These are phyloP conservation scores for Lepidocyrtinus sp. DNA, from an alignment of 2,888 invertebrate species.

Conservation along the genomic window DNA sequence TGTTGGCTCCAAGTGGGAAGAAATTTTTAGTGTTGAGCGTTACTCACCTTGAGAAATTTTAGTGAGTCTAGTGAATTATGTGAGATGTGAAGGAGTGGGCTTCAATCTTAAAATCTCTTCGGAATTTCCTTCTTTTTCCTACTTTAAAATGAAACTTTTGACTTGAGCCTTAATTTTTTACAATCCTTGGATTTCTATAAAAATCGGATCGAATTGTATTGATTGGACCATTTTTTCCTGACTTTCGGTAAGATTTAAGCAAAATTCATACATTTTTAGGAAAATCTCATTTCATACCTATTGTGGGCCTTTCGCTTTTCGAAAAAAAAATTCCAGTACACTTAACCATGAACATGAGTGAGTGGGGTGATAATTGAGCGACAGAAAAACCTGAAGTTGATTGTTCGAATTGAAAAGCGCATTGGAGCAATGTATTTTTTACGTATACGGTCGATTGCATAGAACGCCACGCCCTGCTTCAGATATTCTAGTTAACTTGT, in stretches of 20 bases:
- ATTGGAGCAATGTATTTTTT: not conserved
- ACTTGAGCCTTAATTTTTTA: conserved; percentile 2
- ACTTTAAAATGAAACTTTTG: not conserved
- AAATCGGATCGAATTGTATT: not conserved
- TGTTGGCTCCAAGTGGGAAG: no score
- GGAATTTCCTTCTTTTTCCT: not conserved
- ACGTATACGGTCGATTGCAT: conserved; percentile 12
- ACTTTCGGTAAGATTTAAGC: conserved; percentile 6
- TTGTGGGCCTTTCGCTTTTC: conserved; percentile 9
- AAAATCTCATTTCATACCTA: not conserved
- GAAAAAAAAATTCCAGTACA: conserved; percentile 18
- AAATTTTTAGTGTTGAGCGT: no score
- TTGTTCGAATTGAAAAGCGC: conserved; percentile 9
- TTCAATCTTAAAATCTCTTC: not conserved
- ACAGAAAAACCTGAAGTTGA: conserved; percentile 9
- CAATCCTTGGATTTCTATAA: conserved; percentile 3
- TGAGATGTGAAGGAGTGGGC: conserved; percentile 13
- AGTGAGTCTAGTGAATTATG: not conserved
- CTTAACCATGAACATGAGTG: conserved; percentile 18
- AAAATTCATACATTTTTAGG: not conserved
- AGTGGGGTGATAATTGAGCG: conserved; percentile 18
- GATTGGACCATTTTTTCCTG: conserved; percentile 6
- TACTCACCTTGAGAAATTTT: not conserved
- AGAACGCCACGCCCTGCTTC: conserved; percentile 17
- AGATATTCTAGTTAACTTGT: conserved; percentile 20